phyloP scores from a whole-genome alignment of 2,888 invertebrate species.

The Eilema caniola region DNA sequence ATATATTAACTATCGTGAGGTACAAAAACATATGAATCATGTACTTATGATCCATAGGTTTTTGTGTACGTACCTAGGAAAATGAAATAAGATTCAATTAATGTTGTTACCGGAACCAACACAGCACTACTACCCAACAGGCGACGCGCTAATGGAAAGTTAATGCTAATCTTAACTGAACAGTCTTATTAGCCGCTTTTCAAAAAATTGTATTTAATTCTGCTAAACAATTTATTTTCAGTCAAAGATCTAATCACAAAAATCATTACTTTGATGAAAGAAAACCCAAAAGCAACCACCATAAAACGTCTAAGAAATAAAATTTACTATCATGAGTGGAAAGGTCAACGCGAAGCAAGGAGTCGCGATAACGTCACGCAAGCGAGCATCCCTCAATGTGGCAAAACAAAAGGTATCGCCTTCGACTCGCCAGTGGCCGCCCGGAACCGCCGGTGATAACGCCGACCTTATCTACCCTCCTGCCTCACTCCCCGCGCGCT shows the following conservation, averaged over 20 bases:
- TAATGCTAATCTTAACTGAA: not conserved
- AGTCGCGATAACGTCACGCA: conserved; percentile 82
- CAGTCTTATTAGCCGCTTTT: not conserved
- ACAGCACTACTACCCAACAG: conserved; percentile 18
- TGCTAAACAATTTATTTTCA: conserved; percentile 12
- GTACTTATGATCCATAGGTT: no score
- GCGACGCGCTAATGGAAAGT: conserved; percentile 51
- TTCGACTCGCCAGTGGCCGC: conserved; percentile 83
- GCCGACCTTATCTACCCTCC: conserved; percentile 80
- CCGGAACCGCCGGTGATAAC: conserved; percentile 81
- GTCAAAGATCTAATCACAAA: conserved; percentile 58
- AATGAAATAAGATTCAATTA: conserved; percentile 46
- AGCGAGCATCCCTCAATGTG: conserved; percentile 83
- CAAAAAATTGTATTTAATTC: not conserved
- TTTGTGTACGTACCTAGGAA: no score
- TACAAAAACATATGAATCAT: conserved; percentile 22
- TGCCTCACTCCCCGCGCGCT: conserved; percentile 53
- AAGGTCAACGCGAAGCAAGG: conserved; percentile 77
- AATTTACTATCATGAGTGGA: conserved; percentile 81
- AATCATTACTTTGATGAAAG: conserved; percentile 66
- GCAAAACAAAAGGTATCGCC: conserved; percentile 85
- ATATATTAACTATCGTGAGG: not conserved
- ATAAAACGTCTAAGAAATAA: conserved; percentile 78
- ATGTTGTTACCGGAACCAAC: conserved; percentile 29
- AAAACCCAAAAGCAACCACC: conserved; percentile 62